phyloP scores from a whole-genome alignment of 2,113 vertebrate genomes.

The Chloebia gouldiae region DNA sequence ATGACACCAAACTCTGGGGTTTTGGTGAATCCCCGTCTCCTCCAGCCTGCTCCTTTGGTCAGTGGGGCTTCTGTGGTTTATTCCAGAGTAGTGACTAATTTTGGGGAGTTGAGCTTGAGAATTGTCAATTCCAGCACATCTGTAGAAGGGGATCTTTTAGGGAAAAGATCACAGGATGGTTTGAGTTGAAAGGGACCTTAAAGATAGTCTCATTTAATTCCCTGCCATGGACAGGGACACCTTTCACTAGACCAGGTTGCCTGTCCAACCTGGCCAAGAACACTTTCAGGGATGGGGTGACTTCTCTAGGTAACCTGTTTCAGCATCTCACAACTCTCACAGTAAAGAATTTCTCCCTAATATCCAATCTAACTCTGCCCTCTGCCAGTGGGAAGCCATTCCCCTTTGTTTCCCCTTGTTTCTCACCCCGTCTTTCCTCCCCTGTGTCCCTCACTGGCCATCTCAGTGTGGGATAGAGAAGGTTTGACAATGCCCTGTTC shows the following conservation, averaged over 20 bases:
- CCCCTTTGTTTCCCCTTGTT: not conserved
- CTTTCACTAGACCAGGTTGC: not conserved
- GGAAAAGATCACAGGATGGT: not conserved
- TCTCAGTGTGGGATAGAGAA: not conserved
- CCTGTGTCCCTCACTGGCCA: not conserved
- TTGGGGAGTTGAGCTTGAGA: not conserved
- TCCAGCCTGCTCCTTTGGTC: slow-evolving; percentile 86
- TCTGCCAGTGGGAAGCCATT: not conserved
- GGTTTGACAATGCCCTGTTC: not conserved
- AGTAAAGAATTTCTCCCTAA: not conserved
- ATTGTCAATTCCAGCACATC: not conserved
- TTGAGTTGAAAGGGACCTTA: not conserved
- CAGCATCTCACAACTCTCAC: not conserved
- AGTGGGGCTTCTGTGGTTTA: not conserved
- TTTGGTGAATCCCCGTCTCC: slow-evolving; percentile 88
- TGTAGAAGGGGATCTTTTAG: not conserved
- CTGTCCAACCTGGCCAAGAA: fast-evolving
- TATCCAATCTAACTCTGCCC: not conserved
- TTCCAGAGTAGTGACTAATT: not conserved
- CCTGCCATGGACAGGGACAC: not conserved
- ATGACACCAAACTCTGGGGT: slow-evolving; percentile 61
- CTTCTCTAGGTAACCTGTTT: not conserved
- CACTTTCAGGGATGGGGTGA: not conserved
- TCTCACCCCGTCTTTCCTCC: not conserved
- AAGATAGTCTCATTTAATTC: not conserved